A percentile compares a stretch with the other conserved stretches of the same genome.
Evolutionary conservation across 2,888 invertebrate genomes (phyloP).

Genomic region (Ophion costatus): DNA sequence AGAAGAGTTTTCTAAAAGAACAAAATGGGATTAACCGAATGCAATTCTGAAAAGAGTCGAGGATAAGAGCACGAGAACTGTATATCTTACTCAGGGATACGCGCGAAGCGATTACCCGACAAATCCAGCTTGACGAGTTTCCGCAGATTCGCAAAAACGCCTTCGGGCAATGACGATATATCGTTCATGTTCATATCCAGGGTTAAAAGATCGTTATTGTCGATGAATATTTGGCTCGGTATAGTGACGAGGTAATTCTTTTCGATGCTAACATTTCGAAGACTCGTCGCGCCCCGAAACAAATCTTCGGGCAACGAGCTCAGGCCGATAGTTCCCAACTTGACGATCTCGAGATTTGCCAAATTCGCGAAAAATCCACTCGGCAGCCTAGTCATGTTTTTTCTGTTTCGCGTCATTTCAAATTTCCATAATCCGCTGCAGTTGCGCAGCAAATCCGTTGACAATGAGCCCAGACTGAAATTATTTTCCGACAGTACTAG

Average conservation of each 20-base stretch:
- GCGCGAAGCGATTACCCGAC: slow-evolving; percentile 87
- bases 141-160: slow-evolving; percentile 85
- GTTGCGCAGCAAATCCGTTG: slow-evolving; percentile 86
- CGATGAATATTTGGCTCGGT: slow-evolving; percentile 87
- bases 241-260: slow-evolving; percentile 84
- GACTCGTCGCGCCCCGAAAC: slow-evolving; percentile 86
- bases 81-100: slow-evolving; percentile 86
- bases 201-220: slow-evolving; percentile 86
- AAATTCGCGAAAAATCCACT: slow-evolving; percentile 87
- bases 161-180: slow-evolving; percentile 86
- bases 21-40: not conserved
- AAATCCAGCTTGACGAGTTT: slow-evolving; percentile 87
- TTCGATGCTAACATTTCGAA: slow-evolving; percentile 87
- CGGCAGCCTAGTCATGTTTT: slow-evolving; percentile 86
- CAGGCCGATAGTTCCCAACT: slow-evolving; percentile 86
- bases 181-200: slow-evolving; percentile 89
- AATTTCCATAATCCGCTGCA: slow-evolving; percentile 82
- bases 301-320: slow-evolving; percentile 86
- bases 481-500: slow-evolving; percentile 89
- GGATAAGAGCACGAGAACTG: slow-evolving; percentile 65
- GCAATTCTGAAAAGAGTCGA: not conserved
- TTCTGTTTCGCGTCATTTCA: slow-evolving; percentile 77
- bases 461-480: slow-evolving; percentile 85
- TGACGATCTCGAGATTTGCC: slow-evolving; percentile 85
- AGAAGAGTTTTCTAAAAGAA: slow-evolving; percentile 82